Base-by-base conservation (phyloP, 2,888 invertebrate species). In the Trichogramma dendrolimi region DNA sequence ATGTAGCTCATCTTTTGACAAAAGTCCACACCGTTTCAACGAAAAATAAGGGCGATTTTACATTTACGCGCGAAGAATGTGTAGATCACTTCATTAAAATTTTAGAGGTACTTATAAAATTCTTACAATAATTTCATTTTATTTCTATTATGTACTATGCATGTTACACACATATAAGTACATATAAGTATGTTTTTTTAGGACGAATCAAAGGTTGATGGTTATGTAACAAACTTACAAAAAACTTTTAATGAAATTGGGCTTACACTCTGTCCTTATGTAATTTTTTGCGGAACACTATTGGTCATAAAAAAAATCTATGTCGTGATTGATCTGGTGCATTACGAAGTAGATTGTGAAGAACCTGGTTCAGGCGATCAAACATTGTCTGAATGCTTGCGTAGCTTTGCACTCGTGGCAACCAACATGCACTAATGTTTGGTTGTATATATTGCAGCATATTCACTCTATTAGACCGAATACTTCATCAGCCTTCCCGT, bases 261-360 rank as follows among this genome's bases (percentile, higher is more conserved):
- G 40, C 46, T 43, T 48, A 38, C 49, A 46, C 48, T 56, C 8
- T 47, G 48, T 60, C 60, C 61, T 10, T 61, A 58, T 41, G 42
- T 58, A 10, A 55, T 64, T 40, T 44, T 55, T 11, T 58, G 61
- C 41, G 64, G 64, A 61, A 59, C 52, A 42, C 7, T 61, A 27
- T 38, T 53, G 48, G 44, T 56, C 11, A 61, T 61, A 5, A 48
- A 39, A 5, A 64, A 64, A 43, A 48, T 43, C 5, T 62, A 50
- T 51, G 41, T 58, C 6, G 39, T 62, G 10, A 7, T 65, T 38
- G 57, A 60, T 11, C 11, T 57, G 11, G 42, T 60, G 8, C 8
- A 55, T 51, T 62, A 62, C 48, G 60, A 60, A 44, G 54, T 52
- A n/a, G 14, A n/a, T n/a, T n/a, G n/a, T n/a, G n/a, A n/a, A n/a